Percentiles rank a stretch among this genome's conserved stretches.
Conservation (phyloP, 2,797 vertebrate species). For the Eulemur albifrons region DNA sequence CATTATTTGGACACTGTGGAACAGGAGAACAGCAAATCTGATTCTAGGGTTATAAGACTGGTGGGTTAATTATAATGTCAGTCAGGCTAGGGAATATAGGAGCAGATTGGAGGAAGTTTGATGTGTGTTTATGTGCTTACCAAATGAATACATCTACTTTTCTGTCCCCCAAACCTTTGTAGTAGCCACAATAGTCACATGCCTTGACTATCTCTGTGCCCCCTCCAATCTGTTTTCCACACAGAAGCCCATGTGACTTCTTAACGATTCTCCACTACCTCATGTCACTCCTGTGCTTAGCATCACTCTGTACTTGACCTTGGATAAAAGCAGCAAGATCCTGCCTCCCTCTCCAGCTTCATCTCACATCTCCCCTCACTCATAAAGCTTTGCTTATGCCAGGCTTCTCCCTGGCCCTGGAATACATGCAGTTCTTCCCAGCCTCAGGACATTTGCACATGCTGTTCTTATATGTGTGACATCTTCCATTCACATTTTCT, state of each 20-base stretch:
- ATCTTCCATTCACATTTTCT: not conserved
- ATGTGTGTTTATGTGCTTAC: not conserved
- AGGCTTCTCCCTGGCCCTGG: not conserved
- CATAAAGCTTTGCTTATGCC: not conserved
- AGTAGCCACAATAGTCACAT: not conserved
- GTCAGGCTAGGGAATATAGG: not conserved
- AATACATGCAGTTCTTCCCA: not conserved
- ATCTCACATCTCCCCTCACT: not conserved
- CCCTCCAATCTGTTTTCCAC: not conserved
- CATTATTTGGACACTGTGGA: not conserved
- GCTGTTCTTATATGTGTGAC: not conserved
- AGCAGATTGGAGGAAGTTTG: not conserved
- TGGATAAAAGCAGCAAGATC: not conserved
- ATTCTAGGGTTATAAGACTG: not conserved
- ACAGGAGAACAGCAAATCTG: not conserved
- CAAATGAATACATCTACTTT: not conserved
- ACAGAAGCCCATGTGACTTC: not conserved
- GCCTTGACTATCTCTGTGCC: not conserved
- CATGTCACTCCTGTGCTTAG: not conserved
- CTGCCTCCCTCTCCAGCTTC: not conserved
- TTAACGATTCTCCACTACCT: not conserved
- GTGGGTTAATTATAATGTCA: not conserved
- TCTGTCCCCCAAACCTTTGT: not conserved
- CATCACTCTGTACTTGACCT: not conserved
- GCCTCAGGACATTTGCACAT: not conserved